These are phyloP conservation scores for Nomada ferruginata DNA, from an alignment of 2,888 invertebrate genomes.

Conservation along the genomic window DNA sequence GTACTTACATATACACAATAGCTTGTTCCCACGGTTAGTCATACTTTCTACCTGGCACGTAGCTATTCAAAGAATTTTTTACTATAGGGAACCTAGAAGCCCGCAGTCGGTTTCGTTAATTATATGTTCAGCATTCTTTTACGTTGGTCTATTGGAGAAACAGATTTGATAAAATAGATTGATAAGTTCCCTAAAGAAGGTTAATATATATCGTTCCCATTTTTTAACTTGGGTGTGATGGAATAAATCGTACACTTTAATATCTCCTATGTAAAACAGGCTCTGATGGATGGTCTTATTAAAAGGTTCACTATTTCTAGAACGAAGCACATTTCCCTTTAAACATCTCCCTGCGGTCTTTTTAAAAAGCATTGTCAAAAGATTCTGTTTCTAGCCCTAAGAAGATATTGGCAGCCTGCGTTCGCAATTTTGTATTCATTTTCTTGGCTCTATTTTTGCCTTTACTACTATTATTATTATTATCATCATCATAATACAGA, in stretches of 20 bases:
- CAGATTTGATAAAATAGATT: too few species aligned
- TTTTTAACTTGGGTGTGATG: background rate
- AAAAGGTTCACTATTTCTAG: background rate
- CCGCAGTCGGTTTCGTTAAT: background rate
- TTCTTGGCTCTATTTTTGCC: too few species aligned
- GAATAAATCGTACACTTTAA: background rate
- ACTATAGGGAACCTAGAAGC: background rate
- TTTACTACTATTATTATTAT: too few species aligned
- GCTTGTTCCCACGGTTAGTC: slow-evolving; percentile 2
- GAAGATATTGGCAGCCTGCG: too few species aligned
- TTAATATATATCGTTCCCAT: background rate
- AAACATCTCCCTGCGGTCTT: background rate
- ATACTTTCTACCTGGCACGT: slow-evolving; percentile 14
- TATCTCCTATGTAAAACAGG: background rate
- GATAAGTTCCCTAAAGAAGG: too few species aligned
- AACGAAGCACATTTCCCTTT: background rate
- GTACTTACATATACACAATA: background rate
- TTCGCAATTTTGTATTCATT: too few species aligned
- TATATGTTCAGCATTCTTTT: background rate
- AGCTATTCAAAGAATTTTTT: background rate
- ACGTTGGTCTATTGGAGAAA: too few species aligned
- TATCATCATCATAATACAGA: too few species aligned
- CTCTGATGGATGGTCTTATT: background rate
- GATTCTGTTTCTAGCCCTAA: background rate
- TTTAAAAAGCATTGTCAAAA: background rate